Evolutionary conservation across 2,113 vertebrate species (phyloP).

Genomic region (Tonatia bakeri): DNA sequence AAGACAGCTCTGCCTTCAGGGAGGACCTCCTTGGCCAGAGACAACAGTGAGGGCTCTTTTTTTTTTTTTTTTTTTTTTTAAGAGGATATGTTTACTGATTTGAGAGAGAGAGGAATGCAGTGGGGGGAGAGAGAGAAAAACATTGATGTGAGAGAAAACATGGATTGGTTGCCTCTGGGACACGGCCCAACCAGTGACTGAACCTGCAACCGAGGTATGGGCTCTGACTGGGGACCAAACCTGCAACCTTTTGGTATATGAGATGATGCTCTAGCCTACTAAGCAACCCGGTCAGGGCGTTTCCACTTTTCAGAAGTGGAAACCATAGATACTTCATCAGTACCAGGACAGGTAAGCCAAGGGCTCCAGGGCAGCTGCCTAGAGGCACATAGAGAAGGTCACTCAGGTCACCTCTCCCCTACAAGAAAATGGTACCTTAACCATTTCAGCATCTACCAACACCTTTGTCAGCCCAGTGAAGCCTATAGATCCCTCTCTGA

Average conservation of each 20-base stretch:
- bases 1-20: neutral
- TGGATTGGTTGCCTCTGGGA: too few species aligned
- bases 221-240: too few species aligned
- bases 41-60: neutral
- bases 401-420: too few species aligned
- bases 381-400: rapidly evolving
- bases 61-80: neutral
- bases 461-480: neutral
- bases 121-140: too few species aligned
- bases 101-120: too few species aligned
- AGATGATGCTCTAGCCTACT: too few species aligned
- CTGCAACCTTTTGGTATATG: too few species aligned
- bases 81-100: too few species aligned
- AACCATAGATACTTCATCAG: neutral
- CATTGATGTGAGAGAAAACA: too few species aligned
- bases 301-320: neutral
- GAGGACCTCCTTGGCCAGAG: neutral
- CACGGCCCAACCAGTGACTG: too few species aligned
- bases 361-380: neutral
- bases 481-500: neutral
- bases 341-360: neutral
- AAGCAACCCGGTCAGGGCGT: too few species aligned
- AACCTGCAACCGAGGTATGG: too few species aligned
- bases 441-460: neutral
- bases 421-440: neutral